These are phyloP conservation scores for Dynastes hyllus DNA, from an alignment of 2,888 invertebrate species.

Conservation along the genomic window DNA sequence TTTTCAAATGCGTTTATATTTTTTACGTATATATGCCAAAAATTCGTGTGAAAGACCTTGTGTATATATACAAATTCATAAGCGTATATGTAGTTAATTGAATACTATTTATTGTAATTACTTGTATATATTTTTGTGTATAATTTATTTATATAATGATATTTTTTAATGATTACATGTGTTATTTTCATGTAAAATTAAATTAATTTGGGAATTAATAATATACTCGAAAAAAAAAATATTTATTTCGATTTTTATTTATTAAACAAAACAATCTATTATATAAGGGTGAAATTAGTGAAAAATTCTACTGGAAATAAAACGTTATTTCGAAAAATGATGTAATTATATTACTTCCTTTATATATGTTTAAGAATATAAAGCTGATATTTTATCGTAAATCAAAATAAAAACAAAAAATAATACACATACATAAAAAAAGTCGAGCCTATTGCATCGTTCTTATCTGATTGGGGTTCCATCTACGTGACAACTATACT, in stretches of 20 bases:
- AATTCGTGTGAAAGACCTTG: background rate
- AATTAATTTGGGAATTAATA: constrained; percentile 16
- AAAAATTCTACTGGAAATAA: background rate
- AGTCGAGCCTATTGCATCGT: background rate
- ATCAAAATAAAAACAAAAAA: constrained; percentile 26
- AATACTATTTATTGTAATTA: constrained; percentile 38
- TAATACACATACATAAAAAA: background rate
- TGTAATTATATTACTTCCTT: too few relatives aligned
- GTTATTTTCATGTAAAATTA: constrained; percentile 19
- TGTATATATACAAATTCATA: background rate
- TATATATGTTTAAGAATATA: background rate
- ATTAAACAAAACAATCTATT: too few relatives aligned
- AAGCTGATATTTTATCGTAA: background rate
- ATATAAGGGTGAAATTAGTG: too few relatives aligned
- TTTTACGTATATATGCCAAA: constrained; percentile 11
- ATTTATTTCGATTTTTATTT: too few relatives aligned
- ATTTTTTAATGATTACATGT: constrained; percentile 15
- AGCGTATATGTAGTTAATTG: constrained; percentile 9
- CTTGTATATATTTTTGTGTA: constrained; percentile 32
- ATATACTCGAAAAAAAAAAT: too few relatives aligned
- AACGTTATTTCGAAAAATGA: too few relatives aligned
- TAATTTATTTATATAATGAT: constrained; percentile 36
- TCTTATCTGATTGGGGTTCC: constrained; percentile 10
- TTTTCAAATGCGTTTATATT: constrained; percentile 12
- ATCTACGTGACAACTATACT: constrained; percentile 26